Percentiles rank a stretch among this genome's conserved stretches.
These are phyloP conservation scores for Bembecia ichneumoniformis DNA, from an alignment of 2,888 invertebrate genomes.

Conservation along the genomic window DNA sequence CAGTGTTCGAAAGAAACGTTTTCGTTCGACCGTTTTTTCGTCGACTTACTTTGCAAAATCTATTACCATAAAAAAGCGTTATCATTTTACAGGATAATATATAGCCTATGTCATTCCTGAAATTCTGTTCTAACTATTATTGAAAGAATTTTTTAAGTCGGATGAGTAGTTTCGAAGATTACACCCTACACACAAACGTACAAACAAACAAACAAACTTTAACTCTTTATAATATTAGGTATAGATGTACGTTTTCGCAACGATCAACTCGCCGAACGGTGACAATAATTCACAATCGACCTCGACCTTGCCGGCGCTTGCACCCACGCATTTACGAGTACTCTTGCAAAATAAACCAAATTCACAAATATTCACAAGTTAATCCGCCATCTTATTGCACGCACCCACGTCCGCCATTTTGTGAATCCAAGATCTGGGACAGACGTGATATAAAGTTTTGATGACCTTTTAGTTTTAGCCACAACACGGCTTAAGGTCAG, in stretches of 20 bases:
- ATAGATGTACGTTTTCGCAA: conserved; percentile 39
- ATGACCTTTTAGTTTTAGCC: conserved; percentile 59
- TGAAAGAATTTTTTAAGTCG: too few relatives aligned
- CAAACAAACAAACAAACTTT: too few relatives aligned
- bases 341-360: conserved; percentile 25
- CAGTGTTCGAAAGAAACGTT: too few relatives aligned
- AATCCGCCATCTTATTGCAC: conserved; percentile 19
- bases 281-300: conserved; percentile 46
- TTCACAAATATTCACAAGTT: conserved; percentile 19
- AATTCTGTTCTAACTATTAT: too few relatives aligned
- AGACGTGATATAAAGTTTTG: conserved; percentile 51
- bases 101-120: too few relatives aligned
- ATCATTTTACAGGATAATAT: too few relatives aligned
- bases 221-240: too few relatives aligned
- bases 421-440: conserved; percentile 55
- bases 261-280: conserved; percentile 22
- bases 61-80: too few relatives aligned
- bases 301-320: conserved; percentile 57
- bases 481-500: conserved; percentile 54
- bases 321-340: conserved; percentile 45
- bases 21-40: too few relatives aligned
- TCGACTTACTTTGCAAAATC: too few relatives aligned
- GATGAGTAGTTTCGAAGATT: too few relatives aligned
- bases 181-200: too few relatives aligned
- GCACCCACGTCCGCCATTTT: conserved; percentile 54